Percentiles rank a stretch among this genome's conserved stretches.
Evolutionary conservation across 1,140 invertebrate genomes (phyloP).

Genomic region (Episyrphus balteatus): DNA sequence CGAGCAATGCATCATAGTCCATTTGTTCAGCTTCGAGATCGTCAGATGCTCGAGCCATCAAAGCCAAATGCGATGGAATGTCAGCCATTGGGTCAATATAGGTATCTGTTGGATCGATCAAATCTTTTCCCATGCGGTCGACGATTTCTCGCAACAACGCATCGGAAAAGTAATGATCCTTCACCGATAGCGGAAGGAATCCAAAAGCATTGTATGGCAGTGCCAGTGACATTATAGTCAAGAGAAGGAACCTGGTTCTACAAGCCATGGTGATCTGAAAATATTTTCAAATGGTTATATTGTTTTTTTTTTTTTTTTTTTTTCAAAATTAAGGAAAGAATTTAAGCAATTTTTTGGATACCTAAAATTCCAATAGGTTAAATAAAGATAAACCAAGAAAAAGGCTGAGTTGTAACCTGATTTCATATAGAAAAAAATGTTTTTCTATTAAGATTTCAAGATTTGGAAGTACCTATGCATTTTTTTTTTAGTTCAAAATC

Average conservation of each 20-base stretch:
- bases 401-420: too few relatives aligned
- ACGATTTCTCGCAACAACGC: constrained; percentile 42
- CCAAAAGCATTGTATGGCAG: neutral
- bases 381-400: too few relatives aligned
- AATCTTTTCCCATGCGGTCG: constrained; percentile 41
- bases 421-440: too few relatives aligned
- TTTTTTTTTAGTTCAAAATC: too few relatives aligned
- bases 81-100: constrained; percentile 36
- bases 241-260: neutral
- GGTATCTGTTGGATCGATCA: constrained; percentile 36
- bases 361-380: too few relatives aligned
- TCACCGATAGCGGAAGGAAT: neutral
- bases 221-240: neutral
- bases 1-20: constrained; percentile 13
- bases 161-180: constrained; percentile 26
- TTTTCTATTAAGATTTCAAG: too few relatives aligned
- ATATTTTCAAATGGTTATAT: too few relatives aligned
- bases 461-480: too few relatives aligned
- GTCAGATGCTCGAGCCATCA: constrained; percentile 5
- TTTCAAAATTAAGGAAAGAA: too few relatives aligned
- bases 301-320: too few relatives aligned
- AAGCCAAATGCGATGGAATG: constrained; percentile 1
- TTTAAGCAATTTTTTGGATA: too few relatives aligned
- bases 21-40: constrained; percentile 5
- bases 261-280: neutral